Evolutionary conservation across 2,797 vertebrate species (phyloP).

Genomic region (Myotis planiceps): DNA sequence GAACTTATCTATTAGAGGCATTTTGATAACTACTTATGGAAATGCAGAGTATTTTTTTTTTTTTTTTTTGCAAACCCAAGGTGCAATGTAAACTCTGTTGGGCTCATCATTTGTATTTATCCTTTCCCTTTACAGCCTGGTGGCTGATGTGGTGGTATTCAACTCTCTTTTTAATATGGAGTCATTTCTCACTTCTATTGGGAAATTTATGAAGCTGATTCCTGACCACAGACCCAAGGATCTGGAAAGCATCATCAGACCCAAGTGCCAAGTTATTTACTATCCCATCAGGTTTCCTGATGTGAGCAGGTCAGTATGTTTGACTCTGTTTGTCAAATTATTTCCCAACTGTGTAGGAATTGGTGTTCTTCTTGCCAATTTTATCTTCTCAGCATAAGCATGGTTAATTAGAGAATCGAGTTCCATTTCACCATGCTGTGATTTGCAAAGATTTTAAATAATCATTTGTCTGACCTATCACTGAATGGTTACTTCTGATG

Average conservation of each 20-base stretch:
- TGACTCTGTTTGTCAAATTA: conserved; percentile 69
- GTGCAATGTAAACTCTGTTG: not conserved
- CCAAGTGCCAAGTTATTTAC: conserved; percentile 93
- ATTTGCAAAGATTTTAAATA: conserved; percentile 50
- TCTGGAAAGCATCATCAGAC: conserved; percentile 92
- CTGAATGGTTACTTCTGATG: conserved; percentile 15
- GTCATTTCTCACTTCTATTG: conserved; percentile 93
- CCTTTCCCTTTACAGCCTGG: conserved; percentile 89
- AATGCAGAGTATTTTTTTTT: not conserved
- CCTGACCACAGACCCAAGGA: conserved; percentile 95
- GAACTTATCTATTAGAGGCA: not conserved
- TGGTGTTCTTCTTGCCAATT: conserved; percentile 70
- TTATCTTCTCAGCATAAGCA: conserved; percentile 73
- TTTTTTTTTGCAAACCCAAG: not conserved
- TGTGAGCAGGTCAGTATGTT: conserved; percentile 92
- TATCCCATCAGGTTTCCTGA: conserved; percentile 95
- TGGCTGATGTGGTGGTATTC: conserved; percentile 94
- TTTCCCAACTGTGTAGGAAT: conserved; percentile 70
- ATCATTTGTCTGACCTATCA: not conserved
- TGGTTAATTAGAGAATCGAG: conserved; percentile 71
- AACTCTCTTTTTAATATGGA: conserved; percentile 98
- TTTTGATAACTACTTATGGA: not conserved
- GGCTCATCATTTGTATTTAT: conserved; percentile 57
- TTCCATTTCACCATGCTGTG: conserved; percentile 61
- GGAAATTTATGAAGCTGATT: conserved; percentile 94